Base-by-base conservation (phyloP, 2,888 invertebrate species). In the Tethea ocularis region DNA sequence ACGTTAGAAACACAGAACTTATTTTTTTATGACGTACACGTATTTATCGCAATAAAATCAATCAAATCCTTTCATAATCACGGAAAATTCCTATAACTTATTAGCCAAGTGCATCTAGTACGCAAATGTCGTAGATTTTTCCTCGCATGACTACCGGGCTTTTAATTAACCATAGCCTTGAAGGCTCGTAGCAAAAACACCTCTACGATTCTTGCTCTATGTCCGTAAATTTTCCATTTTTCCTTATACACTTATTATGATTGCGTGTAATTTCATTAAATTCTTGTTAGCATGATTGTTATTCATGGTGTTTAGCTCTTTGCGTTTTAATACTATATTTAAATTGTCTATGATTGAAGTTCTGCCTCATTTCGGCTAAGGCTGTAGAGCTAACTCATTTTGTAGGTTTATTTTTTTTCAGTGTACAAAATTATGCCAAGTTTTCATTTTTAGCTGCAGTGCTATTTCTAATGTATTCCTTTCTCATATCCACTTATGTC, bases 191-290 rank as follows among this genome's bases (percentile, higher is more conserved):
- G 52, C 56, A 56, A 59, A 56, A 52, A 51, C 23, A 26, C 52
- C 29, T 57, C 46, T 46, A 46, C 46, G 46, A 46, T n/a, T 46
- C 46, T 10, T 2, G 46, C 15, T 20, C 20, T 46, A 20, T 20
- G 46, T 46, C 24, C 33, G 33, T 13, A 33, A 71, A 64, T 73
- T 70, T 73, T 73, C 70, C 70, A 60, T 70, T 70, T 68, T 71
- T 71, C 73, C 71, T 73, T 61, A 65, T 71, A 58, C 62, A 57
- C 51, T 36, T 52, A 63, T n/a, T 64, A 69, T 70, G 67, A 58
- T 46, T 38, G 17, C 52, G 17, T 36, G 57, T 66, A 60, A 61
- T 63, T 66, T 54, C 53, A 57, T 62, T 63, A 60, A 64, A 63
- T 67, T 63, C 60, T 64, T 68, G 69, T 66, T 64, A 53, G 64